phyloP scores from a whole-genome alignment of 2,113 vertebrate species.

The Bufo gargarizans region DNA sequence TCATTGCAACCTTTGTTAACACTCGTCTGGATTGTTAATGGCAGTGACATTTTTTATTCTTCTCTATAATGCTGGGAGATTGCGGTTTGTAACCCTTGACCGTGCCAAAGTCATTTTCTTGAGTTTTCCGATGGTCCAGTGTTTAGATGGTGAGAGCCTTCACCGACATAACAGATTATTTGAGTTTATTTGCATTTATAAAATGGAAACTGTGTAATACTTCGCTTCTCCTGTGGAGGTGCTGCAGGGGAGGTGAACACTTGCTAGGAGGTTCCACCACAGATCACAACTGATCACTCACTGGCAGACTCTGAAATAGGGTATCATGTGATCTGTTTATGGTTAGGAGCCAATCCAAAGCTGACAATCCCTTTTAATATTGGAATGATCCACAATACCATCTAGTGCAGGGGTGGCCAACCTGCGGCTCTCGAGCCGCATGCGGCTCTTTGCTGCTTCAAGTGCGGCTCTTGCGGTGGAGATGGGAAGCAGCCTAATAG shows the following conservation, averaged over 20 bases:
- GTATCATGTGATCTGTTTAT: background rate
- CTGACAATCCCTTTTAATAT: background rate
- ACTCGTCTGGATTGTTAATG: slow-evolving; percentile 10
- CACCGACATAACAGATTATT: background rate
- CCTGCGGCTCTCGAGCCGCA: too few relatives aligned
- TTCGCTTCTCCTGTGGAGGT: background rate
- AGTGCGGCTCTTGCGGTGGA: too few relatives aligned
- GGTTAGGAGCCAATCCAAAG: background rate
- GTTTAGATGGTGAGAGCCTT: background rate
- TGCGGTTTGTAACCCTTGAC: background rate
- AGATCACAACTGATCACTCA: background rate
- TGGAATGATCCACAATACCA: background rate
- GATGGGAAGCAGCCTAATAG: too few relatives aligned
- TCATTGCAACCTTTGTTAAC: slow-evolving; percentile 25
- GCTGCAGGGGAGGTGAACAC: background rate
- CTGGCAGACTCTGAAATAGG: background rate
- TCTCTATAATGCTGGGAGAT: background rate
- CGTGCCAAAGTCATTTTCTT: background rate
- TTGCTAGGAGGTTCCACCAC: background rate
- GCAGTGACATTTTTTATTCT: background rate
- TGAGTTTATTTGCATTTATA: background rate
- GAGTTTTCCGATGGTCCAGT: background rate
- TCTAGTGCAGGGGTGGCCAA: too few relatives aligned
- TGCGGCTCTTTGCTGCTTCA: too few relatives aligned
- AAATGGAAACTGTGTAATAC: background rate